Conservation (phyloP, 2,797 vertebrate genomes). For the Champsocephalus gunnari region DNA sequence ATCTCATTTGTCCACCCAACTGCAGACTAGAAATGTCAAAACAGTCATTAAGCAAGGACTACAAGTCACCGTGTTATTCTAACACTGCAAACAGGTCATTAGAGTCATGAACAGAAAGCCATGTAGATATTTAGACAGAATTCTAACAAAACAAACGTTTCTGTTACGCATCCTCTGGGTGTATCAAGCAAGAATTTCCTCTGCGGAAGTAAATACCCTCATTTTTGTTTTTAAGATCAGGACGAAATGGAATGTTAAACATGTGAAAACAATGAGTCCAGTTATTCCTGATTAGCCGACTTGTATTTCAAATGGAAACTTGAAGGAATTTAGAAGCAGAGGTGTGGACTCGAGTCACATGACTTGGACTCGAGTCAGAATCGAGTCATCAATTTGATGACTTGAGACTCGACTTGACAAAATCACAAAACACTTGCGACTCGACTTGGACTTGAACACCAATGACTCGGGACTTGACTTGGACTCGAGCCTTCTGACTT, state of each 20-base stretch:
- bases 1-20: conserved; percentile 10
- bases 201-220: neutral
- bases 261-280: neutral
- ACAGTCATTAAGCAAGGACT: conserved; percentile 29
- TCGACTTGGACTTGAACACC: too few species aligned
- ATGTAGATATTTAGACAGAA: too few species aligned
- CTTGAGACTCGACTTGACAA: too few species aligned
- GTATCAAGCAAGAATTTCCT: neutral
- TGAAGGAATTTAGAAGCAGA: too few species aligned
- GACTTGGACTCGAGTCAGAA: too few species aligned
- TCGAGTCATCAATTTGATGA: too few species aligned
- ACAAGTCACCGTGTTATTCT: neutral
- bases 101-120: neutral
- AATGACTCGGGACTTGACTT: too few species aligned
- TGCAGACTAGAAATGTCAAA: conserved; percentile 13
- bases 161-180: neutral
- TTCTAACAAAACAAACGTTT: neutral
- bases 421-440: too few species aligned
- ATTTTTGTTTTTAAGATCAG: neutral
- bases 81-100: neutral
- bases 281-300: neutral
- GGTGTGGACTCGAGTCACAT: too few species aligned
- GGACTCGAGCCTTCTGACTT: too few species aligned
- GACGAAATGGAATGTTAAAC: neutral
- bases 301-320: too few species aligned